Conservation (phyloP, 2,888 invertebrate species). For the Agelastica alni region DNA sequence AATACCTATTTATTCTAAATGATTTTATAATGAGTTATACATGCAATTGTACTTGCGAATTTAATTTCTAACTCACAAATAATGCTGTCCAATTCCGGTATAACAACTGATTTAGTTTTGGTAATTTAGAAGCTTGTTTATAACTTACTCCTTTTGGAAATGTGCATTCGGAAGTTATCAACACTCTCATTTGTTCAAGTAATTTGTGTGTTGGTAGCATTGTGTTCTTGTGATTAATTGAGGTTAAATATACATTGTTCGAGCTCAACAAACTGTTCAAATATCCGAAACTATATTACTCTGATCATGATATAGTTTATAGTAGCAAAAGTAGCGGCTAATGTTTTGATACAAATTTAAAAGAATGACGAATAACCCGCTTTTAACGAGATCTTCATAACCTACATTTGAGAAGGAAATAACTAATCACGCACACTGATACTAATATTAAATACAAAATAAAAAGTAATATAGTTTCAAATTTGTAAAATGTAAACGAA, state of each 20-base stretch:
- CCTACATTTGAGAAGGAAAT: too few species aligned
- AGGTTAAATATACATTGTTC: constrained; percentile 16
- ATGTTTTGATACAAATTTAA: background rate
- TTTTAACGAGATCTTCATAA: too few species aligned
- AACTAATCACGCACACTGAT: too few species aligned
- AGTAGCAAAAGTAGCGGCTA: background rate
- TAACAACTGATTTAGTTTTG: background rate
- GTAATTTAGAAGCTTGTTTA: constrained; percentile 22
- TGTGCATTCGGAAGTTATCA: constrained; percentile 16
- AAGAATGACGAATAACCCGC: too few species aligned
- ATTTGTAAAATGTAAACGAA: too few species aligned
- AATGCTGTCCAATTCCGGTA: background rate
- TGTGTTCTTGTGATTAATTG: constrained; percentile 18
- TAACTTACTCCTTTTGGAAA: constrained; percentile 18
- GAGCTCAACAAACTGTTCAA: constrained; percentile 12
- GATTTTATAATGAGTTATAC: too few species aligned
- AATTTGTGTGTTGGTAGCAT: constrained; percentile 16
- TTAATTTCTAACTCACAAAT: too few species aligned
- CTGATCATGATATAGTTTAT: background rate
- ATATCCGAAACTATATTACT: constrained; percentile 1
- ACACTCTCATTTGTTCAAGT: constrained; percentile 10
- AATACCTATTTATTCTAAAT: too few species aligned
- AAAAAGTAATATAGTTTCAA: too few species aligned
- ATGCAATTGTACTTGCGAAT: too few species aligned
- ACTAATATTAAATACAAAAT: too few species aligned